phyloP scores from a whole-genome alignment of 1,140 invertebrate genomes.

The Drosophila lacteicornis region DNA sequence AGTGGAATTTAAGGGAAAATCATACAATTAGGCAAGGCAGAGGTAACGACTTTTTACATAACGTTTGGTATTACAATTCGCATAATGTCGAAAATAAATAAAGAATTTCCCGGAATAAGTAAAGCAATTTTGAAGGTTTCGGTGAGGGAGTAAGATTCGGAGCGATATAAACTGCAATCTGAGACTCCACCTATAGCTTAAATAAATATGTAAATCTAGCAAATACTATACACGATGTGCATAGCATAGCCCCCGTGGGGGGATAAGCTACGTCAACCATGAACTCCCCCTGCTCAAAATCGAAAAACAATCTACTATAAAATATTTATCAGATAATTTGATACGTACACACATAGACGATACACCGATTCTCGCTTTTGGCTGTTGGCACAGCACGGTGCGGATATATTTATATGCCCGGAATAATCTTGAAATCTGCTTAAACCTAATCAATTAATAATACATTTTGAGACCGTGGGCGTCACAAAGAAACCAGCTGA shows the following conservation, averaged over 20 bases:
- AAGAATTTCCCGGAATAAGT: neutral
- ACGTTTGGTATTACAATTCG: no score
- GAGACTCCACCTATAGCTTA: neutral
- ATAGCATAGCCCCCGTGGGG: conserved; percentile 10
- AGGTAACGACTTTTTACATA: neutral
- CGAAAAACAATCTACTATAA: conserved; percentile 49
- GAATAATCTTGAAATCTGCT: conserved; percentile 65
- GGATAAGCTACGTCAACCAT: conserved; percentile 12
- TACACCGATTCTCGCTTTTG: conserved; percentile 9
- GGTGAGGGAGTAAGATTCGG: no score
- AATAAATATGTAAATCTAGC: conserved; percentile 26
- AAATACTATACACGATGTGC: conserved; percentile 15
- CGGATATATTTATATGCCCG: conserved; percentile 46
- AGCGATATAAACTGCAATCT: neutral
- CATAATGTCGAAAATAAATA: neutral
- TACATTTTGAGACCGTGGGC: conserved; percentile 68
- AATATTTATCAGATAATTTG: conserved; percentile 56
- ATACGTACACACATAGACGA: conserved; percentile 21
- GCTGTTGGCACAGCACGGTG: conserved; percentile 30
- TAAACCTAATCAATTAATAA: conserved; percentile 82
- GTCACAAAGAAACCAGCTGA: conserved; percentile 36
- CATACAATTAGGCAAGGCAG: neutral
- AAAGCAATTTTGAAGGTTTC: neutral
- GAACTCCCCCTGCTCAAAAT: neutral
- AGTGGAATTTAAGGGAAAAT: neutral